Conservation (phyloP, 2,113 vertebrate genomes). For the Apodemus sylvaticus region DNA sequence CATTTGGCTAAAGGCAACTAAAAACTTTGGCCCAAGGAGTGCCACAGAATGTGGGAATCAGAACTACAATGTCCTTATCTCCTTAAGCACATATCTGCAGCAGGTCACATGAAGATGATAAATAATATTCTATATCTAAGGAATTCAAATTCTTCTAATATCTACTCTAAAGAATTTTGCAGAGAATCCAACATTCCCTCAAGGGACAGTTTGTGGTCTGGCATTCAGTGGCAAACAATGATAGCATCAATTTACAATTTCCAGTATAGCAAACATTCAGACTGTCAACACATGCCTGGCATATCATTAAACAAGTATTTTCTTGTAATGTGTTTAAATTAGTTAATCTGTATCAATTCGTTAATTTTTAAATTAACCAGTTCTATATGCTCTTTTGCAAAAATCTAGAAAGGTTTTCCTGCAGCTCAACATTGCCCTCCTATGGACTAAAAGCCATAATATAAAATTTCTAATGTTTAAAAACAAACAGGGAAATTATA, state of each 20-base stretch:
- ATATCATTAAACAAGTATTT: conserved; percentile 67
- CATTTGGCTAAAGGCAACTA: not conserved
- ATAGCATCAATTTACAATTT: conserved; percentile 71
- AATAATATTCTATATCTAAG: not conserved
- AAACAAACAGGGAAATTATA: conserved; percentile 35
- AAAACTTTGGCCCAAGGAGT: not conserved
- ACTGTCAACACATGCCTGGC: not conserved
- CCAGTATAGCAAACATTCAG: conserved; percentile 67
- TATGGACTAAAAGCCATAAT: conserved; percentile 77
- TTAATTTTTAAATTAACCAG: conserved; percentile 81
- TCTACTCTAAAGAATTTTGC: not conserved
- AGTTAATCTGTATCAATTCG: conserved; percentile 72
- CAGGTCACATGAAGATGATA: not conserved
- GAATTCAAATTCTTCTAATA: not conserved
- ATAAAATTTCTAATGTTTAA: not conserved
- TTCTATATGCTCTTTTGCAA: conserved; percentile 65
- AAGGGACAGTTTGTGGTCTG: not conserved
- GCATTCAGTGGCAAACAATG: conserved; percentile 54
- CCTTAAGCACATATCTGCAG: not conserved
- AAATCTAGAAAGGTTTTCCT: conserved; percentile 61
- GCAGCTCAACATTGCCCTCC: conserved; percentile 87
- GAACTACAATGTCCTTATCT: not conserved
- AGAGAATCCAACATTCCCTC: not conserved
- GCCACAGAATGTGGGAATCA: not conserved
- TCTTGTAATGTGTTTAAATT: conserved; percentile 67